Evolutionary conservation across 2,888 invertebrate genomes (phyloP).

Genomic region (Archips xylosteana): DNA sequence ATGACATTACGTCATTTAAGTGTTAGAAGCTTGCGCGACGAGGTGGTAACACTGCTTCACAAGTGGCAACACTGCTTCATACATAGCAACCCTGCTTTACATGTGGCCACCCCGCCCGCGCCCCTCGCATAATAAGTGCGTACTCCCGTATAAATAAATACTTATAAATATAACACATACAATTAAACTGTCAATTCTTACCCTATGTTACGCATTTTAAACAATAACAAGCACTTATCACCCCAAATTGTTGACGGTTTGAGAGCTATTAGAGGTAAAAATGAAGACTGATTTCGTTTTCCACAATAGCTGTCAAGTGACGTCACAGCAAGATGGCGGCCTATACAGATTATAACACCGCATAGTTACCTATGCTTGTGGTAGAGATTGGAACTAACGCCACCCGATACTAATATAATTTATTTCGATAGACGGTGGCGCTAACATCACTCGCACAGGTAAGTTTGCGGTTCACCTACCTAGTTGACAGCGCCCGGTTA

Average conservation of each 20-base stretch:
- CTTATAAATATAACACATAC: constrained; percentile 74
- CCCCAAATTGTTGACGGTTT: constrained; percentile 48
- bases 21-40: constrained; percentile 67
- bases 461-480: constrained; percentile 28
- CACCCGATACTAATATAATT: neutral
- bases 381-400: constrained; percentile 13
- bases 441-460: constrained; percentile 21
- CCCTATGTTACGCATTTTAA: constrained; percentile 73
- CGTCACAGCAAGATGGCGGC: constrained; percentile 36
- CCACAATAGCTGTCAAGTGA: constrained; percentile 39
- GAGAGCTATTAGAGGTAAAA: constrained; percentile 33
- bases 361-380: constrained; percentile 27
- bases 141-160: constrained; percentile 78
- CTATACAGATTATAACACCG: constrained; percentile 24
- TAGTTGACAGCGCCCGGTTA: constrained; percentile 27
- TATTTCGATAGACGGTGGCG: constrained; percentile 1
- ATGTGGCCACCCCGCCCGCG: constrained; percentile 61
- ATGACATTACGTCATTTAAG: constrained; percentile 70
- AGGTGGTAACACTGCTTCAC: constrained; percentile 50
- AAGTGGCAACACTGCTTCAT: constrained; percentile 45
- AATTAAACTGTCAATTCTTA: constrained; percentile 78
- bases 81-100: constrained; percentile 47
- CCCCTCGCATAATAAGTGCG: constrained; percentile 59
- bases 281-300: neutral
- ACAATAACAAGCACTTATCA: constrained; percentile 74